These are phyloP conservation scores for Lacerta bilineata DNA, from an alignment of 2,797 vertebrate species.

Conservation along the genomic window DNA sequence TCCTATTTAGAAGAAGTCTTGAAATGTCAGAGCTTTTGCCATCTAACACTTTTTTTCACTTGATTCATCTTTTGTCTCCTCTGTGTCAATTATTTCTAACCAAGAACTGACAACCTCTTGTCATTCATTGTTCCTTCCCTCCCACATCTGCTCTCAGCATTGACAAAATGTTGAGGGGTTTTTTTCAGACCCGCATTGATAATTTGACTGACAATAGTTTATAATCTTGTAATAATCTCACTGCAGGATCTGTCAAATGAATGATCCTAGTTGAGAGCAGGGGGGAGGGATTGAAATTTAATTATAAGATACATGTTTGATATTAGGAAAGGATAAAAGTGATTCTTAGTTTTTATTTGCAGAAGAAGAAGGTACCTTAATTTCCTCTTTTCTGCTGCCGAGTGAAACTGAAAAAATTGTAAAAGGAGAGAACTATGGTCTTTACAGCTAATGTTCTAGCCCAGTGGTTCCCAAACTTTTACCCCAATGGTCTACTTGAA, in stretches of 20 bases:
- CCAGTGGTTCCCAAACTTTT: neutral
- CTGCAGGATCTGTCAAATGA: conserved; percentile 42
- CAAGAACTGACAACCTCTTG: conserved; percentile 58
- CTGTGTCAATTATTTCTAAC: conserved; percentile 39
- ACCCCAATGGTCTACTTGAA: neutral
- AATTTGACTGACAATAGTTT: conserved; percentile 53
- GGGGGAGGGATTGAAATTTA: neutral
- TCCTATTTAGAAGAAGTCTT: conserved; percentile 58
- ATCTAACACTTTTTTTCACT: conserved; percentile 64
- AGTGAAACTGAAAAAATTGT: neutral
- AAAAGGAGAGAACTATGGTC: neutral
- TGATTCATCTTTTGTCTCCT: conserved; percentile 50
- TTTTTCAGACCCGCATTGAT: conserved; percentile 50
- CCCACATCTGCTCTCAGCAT: neutral
- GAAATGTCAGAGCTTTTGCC: conserved; percentile 64
- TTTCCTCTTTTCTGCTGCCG: neutral
- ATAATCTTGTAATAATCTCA: conserved; percentile 52
- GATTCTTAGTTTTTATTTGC: neutral
- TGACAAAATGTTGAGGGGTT: conserved; percentile 50
- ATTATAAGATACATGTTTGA: conserved; percentile 9
- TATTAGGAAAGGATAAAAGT: neutral
- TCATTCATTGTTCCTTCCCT: conserved; percentile 39
- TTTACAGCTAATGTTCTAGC: neutral
- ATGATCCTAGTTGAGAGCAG: conserved; percentile 7
- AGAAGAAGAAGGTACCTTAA: neutral